Evolutionary conservation across 1,140 invertebrate species (phyloP).

Genomic region (Pogonus chalceus): DNA sequence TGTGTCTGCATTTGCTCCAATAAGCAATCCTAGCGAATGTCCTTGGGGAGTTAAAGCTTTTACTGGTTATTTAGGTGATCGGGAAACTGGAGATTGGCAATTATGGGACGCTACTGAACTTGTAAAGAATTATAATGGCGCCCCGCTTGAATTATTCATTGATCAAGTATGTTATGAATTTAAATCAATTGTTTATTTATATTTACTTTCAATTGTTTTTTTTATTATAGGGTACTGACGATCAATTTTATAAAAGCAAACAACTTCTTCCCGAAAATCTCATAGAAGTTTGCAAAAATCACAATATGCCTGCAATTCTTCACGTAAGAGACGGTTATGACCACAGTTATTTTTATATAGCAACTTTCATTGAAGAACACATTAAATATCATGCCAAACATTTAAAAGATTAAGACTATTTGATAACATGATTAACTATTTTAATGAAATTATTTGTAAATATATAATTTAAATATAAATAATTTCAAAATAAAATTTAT

Average conservation of each 20-base stretch:
- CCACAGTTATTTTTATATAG: constrained; percentile 93
- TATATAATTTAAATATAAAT: not conserved
- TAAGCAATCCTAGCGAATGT: constrained; percentile 76
- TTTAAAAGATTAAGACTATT: constrained; percentile 38
- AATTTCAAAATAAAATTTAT: not conserved
- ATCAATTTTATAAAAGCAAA: constrained; percentile 67
- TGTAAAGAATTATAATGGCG: constrained; percentile 74
- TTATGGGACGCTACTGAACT: constrained; percentile 85
- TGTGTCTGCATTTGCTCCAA: constrained; percentile 95
- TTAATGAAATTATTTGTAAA: not conserved
- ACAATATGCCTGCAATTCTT: constrained; percentile 59
- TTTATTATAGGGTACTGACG: constrained; percentile 73
- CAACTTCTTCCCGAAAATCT: constrained; percentile 85
- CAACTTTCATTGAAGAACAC: constrained; percentile 90
- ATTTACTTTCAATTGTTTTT: constrained; percentile 23
- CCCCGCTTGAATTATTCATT: constrained; percentile 72
- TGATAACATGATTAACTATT: constrained; percentile 1
- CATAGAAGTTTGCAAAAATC: constrained; percentile 53
- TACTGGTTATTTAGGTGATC: constrained; percentile 70
- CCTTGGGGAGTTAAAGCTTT: constrained; percentile 88
- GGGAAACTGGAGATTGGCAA: constrained; percentile 57
- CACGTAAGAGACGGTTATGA: constrained; percentile 85
- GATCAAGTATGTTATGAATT: constrained; percentile 63
- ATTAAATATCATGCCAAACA: constrained; percentile 78
- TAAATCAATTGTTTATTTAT: constrained; percentile 8